Conservation (phyloP, 2,888 invertebrate genomes). For the Syritta pipiens region DNA sequence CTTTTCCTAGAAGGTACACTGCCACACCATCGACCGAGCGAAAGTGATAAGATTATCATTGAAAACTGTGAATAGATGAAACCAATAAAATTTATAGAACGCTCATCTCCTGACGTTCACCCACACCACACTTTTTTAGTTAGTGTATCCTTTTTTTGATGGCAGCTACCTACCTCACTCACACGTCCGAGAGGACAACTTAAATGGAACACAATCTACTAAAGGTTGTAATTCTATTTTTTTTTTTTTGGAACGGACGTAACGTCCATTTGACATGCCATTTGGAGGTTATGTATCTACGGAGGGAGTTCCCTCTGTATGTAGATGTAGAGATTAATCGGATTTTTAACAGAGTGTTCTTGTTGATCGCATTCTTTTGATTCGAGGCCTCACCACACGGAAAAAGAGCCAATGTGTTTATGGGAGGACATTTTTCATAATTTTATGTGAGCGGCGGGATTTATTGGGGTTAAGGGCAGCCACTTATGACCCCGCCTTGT, state of each 20-base stretch:
- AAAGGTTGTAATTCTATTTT: not conserved
- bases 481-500: not conserved
- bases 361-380: not conserved
- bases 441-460: not conserved
- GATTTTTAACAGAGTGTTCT: not conserved
- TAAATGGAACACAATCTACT: not conserved
- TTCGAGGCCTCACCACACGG: not conserved
- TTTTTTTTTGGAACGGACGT: not conserved
- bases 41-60: not conserved
- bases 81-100: constrained; percentile 22
- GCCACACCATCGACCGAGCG: not conserved
- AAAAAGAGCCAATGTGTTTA: not conserved
- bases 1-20: no score
- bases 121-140: not conserved
- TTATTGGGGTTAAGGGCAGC: constrained; percentile 8
- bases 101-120: no score
- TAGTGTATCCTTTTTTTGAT: no score
- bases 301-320: no score
- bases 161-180: no score
- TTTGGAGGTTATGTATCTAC: not conserved
- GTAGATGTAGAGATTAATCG: constrained; percentile 11
- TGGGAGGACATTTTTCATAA: constrained; percentile 15
- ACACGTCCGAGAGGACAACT: no score
- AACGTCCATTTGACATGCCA: constrained; percentile 6
- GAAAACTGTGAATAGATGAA: not conserved